Conservation (phyloP, 2,797 vertebrate species). For the Acrocephalus scirpaceus region DNA sequence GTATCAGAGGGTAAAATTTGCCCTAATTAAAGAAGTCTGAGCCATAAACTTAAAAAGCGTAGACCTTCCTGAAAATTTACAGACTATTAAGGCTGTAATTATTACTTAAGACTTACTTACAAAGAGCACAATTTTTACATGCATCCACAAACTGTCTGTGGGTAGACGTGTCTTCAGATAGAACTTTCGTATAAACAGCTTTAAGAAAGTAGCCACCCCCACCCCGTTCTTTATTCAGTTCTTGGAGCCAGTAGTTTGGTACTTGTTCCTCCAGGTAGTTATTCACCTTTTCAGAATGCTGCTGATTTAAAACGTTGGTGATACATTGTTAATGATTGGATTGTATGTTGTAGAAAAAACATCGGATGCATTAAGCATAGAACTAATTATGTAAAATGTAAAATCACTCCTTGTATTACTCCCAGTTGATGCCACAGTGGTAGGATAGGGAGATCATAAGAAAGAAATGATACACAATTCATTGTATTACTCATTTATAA, state of each 20-base stretch:
- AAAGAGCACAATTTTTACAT: neutral
- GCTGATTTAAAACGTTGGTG: neutral
- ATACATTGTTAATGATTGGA: neutral
- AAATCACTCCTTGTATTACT: neutral
- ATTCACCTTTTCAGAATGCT: neutral
- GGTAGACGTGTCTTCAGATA: neutral
- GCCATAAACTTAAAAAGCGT: neutral
- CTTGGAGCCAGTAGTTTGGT: neutral
- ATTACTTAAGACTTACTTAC: neutral
- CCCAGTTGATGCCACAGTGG: neutral
- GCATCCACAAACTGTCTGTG: neutral
- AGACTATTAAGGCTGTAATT: too few relatives aligned
- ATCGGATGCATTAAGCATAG: neutral
- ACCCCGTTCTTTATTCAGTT: neutral
- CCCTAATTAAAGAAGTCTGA: neutral
- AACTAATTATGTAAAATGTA: neutral
- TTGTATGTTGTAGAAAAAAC: neutral
- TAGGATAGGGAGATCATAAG: neutral
- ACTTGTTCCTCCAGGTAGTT: neutral
- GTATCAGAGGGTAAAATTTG: neutral
- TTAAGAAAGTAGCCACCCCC: neutral
- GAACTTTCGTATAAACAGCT: neutral
- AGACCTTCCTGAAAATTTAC: neutral
- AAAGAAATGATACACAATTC: neutral
- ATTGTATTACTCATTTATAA: slow-evolving; percentile 51